A percentile compares a stretch with the other conserved stretches of the same genome.
phyloP scores from a whole-genome alignment of 2,797 vertebrate species.

The Avahi laniger region DNA sequence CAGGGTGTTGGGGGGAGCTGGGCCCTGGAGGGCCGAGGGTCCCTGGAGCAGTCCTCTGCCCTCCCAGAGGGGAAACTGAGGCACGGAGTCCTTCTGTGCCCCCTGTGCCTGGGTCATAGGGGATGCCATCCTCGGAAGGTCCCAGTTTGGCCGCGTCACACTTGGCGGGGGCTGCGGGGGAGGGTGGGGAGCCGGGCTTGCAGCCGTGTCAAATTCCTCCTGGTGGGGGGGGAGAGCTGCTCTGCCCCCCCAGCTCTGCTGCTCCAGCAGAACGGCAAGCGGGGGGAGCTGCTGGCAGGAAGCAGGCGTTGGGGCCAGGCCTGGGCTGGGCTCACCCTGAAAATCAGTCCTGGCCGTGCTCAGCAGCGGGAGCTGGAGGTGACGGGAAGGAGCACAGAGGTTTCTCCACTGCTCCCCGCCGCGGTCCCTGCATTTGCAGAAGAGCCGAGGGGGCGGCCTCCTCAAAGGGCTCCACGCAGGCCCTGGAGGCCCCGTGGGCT shows the following conservation, averaged over 20 bases:
- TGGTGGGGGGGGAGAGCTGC: background rate
- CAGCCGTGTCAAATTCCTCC: conserved; percentile 59
- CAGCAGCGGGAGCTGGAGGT: background rate
- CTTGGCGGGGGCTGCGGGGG: conserved; percentile 29
- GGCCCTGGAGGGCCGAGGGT: background rate
- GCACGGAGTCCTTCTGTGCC: background rate
- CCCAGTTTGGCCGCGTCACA: background rate
- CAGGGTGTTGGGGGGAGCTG: fast-evolving
- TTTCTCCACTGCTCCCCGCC: background rate
- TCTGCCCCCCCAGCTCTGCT: background rate
- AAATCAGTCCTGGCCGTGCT: background rate
- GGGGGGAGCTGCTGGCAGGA: conserved; percentile 25
- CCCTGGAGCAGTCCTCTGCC: background rate
- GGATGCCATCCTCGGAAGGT: background rate
- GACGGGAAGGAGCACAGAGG: background rate
- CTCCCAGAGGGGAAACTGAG: background rate
- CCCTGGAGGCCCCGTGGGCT: background rate
- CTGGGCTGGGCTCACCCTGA: background rate
- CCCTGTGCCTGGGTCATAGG: background rate
- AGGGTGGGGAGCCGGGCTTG: conserved; percentile 40
- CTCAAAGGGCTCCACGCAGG: background rate
- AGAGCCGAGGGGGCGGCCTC: background rate
- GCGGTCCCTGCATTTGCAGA: background rate
- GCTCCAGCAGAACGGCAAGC: background rate
- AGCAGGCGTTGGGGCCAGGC: background rate